These are phyloP conservation scores for Toxotes chatareus DNA, from an alignment of 2,113 vertebrate genomes.

Conservation along the genomic window DNA sequence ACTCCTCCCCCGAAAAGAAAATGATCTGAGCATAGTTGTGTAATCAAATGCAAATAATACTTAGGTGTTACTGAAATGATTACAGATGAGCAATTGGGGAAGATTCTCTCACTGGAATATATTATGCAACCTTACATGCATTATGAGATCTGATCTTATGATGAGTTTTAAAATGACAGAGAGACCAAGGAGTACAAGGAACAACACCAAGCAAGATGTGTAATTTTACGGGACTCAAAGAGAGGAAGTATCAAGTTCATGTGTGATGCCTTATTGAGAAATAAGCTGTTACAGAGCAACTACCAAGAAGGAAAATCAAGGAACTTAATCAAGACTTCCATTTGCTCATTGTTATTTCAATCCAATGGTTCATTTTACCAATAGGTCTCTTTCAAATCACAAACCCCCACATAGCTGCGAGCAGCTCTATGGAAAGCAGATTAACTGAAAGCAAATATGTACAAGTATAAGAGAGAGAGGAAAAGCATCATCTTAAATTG, in stretches of 20 bases:
- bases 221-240: background rate
- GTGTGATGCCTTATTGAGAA: constrained; percentile 26
- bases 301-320: constrained; percentile 3
- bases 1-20: constrained; percentile 20
- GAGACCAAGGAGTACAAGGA: background rate
- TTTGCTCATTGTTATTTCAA: constrained; percentile 52
- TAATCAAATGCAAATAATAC: constrained; percentile 57
- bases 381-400: constrained; percentile 47
- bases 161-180: background rate
- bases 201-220: background rate
- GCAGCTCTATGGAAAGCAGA: constrained; percentile 52
- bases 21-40: constrained; percentile 49
- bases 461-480: constrained; percentile 11
- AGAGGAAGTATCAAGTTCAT: background rate
- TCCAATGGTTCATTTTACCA: constrained; percentile 62
- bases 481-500: constrained; percentile 42
- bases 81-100: background rate
- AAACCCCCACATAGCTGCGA: constrained; percentile 36
- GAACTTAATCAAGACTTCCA: constrained; percentile 57
- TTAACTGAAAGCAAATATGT: constrained; percentile 71
- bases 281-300: constrained; percentile 12
- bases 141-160: background rate
- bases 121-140: background rate
- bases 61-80: constrained; percentile 17
- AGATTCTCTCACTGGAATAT: background rate